Conservation (phyloP, 2,113 vertebrate species). For the Pseudopipra pipra region DNA sequence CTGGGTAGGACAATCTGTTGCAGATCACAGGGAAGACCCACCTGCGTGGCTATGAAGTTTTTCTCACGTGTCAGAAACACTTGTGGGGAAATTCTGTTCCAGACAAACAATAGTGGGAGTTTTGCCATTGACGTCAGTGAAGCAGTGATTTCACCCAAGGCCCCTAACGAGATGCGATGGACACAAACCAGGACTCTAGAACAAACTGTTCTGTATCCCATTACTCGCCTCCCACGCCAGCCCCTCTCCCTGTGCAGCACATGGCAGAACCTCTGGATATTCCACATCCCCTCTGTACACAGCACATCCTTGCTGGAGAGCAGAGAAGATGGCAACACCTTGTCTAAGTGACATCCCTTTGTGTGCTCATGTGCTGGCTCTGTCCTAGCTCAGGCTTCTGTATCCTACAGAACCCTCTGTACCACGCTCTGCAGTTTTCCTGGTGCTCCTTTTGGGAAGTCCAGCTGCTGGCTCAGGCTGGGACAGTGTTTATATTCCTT, state of each 20-base stretch:
- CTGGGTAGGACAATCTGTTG: not conserved
- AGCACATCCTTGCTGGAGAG: not conserved
- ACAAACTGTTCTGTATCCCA: not conserved
- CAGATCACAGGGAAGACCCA: not conserved
- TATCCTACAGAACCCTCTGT: not conserved
- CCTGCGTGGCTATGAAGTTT: not conserved
- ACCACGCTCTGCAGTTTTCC: fast-evolving
- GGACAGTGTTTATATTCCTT: not conserved
- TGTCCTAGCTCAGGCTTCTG: not conserved
- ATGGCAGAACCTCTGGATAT: not conserved
- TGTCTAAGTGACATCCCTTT: not conserved
- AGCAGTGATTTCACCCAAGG: not conserved
- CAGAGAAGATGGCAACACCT: not conserved
- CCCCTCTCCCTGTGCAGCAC: not conserved
- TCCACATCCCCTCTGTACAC: fast-evolving
- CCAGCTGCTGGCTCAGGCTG: not conserved
- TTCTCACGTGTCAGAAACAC: not conserved
- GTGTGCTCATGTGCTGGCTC: fast-evolving
- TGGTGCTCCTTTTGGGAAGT: not conserved
- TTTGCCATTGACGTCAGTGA: not conserved
- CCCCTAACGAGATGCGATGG: not conserved
- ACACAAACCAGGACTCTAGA: not conserved
- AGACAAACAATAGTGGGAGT: not conserved
- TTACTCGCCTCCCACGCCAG: not conserved
- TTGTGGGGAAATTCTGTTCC: not conserved